These are phyloP conservation scores for Podabrus alpinus DNA, from an alignment of 2,888 invertebrate genomes.

Conservation along the genomic window DNA sequence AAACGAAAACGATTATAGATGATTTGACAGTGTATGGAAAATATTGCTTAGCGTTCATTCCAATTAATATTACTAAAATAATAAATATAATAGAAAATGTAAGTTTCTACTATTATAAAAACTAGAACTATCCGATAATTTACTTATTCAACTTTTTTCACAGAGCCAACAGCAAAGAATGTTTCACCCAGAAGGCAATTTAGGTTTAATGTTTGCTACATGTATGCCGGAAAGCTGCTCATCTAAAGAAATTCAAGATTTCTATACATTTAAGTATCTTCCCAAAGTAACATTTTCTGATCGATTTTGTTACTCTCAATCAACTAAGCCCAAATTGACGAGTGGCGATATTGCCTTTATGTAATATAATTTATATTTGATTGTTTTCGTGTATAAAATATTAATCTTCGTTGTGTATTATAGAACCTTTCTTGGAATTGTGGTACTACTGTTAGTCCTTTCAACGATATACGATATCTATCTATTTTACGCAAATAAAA, in stretches of 20 bases:
- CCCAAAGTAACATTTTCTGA: background rate
- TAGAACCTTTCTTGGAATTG: background rate
- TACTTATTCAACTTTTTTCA: too few relatives aligned
- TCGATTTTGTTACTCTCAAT: background rate
- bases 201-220: background rate
- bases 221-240: slow-evolving; percentile 3
- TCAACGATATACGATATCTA: background rate
- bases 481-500: background rate
- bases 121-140: too few relatives aligned
- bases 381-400: too few relatives aligned
- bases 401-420: background rate
- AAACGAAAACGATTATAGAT: background rate
- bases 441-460: background rate
- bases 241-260: background rate
- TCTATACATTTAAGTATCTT: background rate
- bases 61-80: background rate
- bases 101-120: too few relatives aligned
- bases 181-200: background rate
- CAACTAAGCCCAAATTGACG: background rate
- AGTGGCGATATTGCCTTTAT: background rate
- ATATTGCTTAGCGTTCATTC: background rate
- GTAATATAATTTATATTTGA: too few relatives aligned
- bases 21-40: background rate
- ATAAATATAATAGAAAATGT: background rate
- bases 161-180: too few relatives aligned